Evolutionary conservation across 2,797 vertebrate genomes (phyloP).

Genomic region (Columba guinea): DNA sequence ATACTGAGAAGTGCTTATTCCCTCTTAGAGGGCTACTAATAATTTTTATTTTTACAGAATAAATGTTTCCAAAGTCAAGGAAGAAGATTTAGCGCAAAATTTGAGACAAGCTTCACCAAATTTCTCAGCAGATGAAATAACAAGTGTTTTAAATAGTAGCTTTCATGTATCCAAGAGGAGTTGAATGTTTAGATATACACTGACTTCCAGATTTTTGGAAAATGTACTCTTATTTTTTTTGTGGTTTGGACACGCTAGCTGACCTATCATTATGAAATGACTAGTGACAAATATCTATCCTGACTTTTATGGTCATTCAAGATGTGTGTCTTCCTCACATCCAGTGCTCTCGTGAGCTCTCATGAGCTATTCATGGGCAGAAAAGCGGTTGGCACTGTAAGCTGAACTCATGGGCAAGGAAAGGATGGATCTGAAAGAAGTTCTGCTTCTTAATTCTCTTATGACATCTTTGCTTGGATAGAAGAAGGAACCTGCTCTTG

Average conservation of each 20-base stretch:
- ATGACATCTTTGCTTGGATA: rapidly evolving
- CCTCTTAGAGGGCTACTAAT: neutral
- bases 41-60: neutral
- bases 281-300: neutral
- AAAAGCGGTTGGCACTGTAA: neutral
- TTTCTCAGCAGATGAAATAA: neutral
- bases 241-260: neutral
- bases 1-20: neutral
- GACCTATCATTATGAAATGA: neutral
- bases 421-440: neutral
- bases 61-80: neutral
- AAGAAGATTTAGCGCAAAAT: neutral
- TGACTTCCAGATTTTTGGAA: neutral
- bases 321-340: neutral
- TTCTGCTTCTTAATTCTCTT: neutral
- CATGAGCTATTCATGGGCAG: neutral
- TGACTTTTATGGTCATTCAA: neutral
- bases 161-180: neutral
- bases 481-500: neutral
- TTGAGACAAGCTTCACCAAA: neutral
- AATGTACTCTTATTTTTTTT: neutral
- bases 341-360: neutral
- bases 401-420: neutral
- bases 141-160: neutral
- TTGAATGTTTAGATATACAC: neutral